These are phyloP conservation scores for Trachelus troglodyta DNA, from an alignment of 2,888 invertebrate genomes.

Conservation along the genomic window DNA sequence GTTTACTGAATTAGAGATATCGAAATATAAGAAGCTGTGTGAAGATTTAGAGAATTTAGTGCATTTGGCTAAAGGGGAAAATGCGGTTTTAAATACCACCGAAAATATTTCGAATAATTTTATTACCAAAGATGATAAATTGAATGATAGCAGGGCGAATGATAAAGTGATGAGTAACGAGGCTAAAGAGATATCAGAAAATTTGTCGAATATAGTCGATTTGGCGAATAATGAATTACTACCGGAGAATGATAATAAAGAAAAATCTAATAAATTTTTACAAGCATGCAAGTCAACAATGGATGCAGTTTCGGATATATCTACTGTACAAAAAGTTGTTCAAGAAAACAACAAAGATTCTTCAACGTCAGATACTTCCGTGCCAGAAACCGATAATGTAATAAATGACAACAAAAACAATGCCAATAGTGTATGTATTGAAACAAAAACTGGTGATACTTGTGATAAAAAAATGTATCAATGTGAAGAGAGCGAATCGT, in stretches of 20 bases:
- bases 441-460: not conserved
- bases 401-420: not conserved
- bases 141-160: not conserved
- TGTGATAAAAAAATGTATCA: not conserved
- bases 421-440: not conserved
- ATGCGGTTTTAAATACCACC: constrained; percentile 4
- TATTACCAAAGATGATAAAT: constrained; percentile 10
- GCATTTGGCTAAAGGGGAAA: constrained; percentile 27
- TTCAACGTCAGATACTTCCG: not conserved
- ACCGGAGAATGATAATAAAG: not conserved
- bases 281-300: not conserved
- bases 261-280: not conserved
- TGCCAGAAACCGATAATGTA: not conserved
- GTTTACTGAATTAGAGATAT: constrained; percentile 49
- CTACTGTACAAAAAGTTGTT: not conserved
- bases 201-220: not conserved
- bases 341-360: not conserved
- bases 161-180: not conserved
- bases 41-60: constrained; percentile 56
- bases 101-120: not conserved
- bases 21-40: constrained; percentile 53
- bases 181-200: constrained; percentile 3
- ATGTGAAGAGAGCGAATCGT: not conserved
- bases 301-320: not conserved
- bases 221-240: not conserved